Conservation (phyloP, 2,797 vertebrate genomes). For the Micropoecilia bifurca region DNA sequence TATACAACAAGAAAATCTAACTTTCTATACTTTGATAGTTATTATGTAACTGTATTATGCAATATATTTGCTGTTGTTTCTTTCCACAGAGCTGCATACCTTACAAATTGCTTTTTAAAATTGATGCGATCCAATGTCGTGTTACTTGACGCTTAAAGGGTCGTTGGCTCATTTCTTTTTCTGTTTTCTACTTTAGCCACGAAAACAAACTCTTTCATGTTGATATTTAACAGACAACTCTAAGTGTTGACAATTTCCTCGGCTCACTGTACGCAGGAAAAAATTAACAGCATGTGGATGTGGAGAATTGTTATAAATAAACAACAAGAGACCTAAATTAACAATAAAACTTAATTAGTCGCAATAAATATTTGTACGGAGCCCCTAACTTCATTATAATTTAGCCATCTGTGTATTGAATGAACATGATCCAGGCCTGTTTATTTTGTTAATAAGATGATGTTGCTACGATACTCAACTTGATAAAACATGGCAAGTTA, state of each 20-base stretch:
- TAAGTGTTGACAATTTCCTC: not conserved
- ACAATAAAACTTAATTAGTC: not conserved
- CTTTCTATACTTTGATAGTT: not conserved
- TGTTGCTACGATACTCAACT: not conserved
- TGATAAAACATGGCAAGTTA: not conserved
- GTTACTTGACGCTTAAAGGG: not conserved
- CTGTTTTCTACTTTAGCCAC: not conserved
- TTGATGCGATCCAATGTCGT: not conserved
- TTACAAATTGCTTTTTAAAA: not conserved
- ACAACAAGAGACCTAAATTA: not conserved
- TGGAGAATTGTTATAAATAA: conserved; percentile 5
- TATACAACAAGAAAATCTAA: not conserved
- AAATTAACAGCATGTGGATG: not conserved
- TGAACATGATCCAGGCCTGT: not conserved
- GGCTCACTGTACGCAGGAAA: not conserved
- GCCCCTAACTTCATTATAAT: not conserved
- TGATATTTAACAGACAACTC: not conserved
- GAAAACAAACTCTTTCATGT: not conserved
- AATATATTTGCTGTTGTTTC: not conserved
- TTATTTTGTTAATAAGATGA: conserved; percentile 5
- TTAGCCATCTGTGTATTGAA: not conserved
- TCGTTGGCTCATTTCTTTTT: not conserved
- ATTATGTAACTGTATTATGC: not conserved
- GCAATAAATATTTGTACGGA: not conserved
- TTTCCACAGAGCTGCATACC: not conserved